Conservation (phyloP, 2,113 vertebrate genomes). For the Todiramphus saurophagus region DNA sequence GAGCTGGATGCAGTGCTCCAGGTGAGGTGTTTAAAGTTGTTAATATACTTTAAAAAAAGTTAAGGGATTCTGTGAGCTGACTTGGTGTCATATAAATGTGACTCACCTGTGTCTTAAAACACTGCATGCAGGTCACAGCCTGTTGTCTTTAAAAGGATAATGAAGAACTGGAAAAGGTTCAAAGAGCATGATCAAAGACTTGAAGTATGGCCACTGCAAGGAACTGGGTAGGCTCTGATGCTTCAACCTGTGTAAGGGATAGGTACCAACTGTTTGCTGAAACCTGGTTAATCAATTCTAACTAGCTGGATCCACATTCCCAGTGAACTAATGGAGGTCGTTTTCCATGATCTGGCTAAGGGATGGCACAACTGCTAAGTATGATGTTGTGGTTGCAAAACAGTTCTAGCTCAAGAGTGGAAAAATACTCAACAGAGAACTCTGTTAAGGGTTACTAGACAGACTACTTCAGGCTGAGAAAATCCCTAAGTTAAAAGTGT, state of each 20-base stretch:
- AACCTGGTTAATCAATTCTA: not conserved
- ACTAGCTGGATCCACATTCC: not conserved
- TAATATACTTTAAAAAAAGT: not conserved
- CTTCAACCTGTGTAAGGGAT: not conserved
- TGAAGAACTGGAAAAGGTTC: not conserved
- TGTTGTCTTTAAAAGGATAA: not conserved
- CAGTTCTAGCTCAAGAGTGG: not conserved
- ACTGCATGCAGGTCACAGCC: fast-evolving
- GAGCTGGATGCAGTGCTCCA: too few relatives aligned
- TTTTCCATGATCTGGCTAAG: not conserved
- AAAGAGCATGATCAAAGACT: not conserved
- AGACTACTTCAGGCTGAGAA: not conserved
- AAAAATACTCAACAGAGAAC: not conserved
- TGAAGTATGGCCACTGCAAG: not conserved
- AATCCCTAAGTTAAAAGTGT: not conserved
- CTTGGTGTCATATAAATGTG: not conserved
- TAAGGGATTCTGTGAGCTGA: not conserved
- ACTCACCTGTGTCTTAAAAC: not conserved
- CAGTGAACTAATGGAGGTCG: not conserved
- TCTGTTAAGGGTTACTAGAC: not conserved
- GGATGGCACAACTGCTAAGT: not conserved
- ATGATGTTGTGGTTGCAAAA: not conserved
- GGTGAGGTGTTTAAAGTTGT: not conserved
- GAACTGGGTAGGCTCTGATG: not conserved
- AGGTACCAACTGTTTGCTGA: not conserved